Evolutionary conservation across 2,888 invertebrate species (phyloP).

Genomic region (Synergus itoensis): DNA sequence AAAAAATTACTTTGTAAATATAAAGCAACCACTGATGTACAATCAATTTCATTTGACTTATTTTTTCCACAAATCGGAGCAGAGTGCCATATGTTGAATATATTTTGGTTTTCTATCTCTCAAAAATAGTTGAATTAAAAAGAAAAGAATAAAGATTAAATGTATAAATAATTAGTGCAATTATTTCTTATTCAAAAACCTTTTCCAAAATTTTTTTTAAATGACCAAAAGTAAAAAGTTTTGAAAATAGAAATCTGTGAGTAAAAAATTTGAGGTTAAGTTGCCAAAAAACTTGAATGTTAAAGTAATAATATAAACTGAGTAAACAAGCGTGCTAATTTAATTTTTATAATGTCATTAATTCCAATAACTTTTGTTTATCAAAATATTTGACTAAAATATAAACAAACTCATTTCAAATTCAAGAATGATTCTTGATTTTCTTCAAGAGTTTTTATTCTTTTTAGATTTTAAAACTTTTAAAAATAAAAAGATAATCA

Average conservation of each 20-base stretch:
- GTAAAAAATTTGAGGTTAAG: slow-evolving; percentile 1
- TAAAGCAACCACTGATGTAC: neutral
- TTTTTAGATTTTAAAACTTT: neutral
- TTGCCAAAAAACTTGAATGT: neutral
- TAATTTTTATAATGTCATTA: neutral
- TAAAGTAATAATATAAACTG: neutral
- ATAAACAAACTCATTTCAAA: neutral
- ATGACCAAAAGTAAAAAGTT: neutral
- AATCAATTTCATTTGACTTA: neutral
- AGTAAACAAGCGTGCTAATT: neutral
- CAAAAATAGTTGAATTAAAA: neutral
- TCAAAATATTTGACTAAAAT: neutral
- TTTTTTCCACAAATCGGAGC: neutral
- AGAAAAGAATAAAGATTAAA: neutral
- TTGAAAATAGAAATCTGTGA: neutral
- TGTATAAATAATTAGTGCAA: neutral
- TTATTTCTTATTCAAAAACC: neutral
- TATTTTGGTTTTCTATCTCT: neutral
- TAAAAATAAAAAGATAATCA: neutral
- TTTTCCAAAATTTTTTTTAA: neutral
- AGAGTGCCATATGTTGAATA: neutral
- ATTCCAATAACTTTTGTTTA: neutral
- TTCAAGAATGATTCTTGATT: neutral
- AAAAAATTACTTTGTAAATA: neutral
- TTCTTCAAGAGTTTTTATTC: neutral